Percentiles rank a stretch among this genome's conserved stretches.
phyloP scores from a whole-genome alignment of 2,888 invertebrate genomes.

The Dicyrtoma fusca region DNA sequence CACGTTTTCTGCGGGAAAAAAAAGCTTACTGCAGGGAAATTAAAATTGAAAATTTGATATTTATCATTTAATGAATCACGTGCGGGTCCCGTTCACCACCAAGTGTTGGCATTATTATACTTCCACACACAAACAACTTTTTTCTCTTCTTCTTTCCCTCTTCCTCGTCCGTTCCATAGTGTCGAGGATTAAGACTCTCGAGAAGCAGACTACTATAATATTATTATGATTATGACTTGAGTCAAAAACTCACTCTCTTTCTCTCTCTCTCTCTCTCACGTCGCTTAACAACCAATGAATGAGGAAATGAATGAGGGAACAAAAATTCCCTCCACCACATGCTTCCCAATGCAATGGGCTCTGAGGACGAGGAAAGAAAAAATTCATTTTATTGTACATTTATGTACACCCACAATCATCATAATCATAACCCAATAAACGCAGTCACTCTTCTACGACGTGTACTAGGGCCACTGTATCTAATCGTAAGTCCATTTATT shows the following conservation, averaged over 20 bases:
- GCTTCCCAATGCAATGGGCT: neutral
- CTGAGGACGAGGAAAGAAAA: conserved; percentile 10
- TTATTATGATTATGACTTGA: conserved; percentile 18
- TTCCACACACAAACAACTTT: neutral
- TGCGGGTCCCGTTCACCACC: conserved; percentile 40
- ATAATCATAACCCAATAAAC: conserved; percentile 23
- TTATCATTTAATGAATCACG: conserved; percentile 58
- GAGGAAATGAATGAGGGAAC: conserved; percentile 14
- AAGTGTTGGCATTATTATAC: neutral
- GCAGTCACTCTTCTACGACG: conserved; percentile 4
- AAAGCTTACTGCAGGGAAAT: conserved; percentile 56
- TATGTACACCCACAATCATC: conserved; percentile 18
- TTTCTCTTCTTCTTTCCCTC: neutral
- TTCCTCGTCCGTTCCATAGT: neutral
- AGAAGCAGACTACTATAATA: neutral
- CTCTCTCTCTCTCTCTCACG: conserved; percentile 10
- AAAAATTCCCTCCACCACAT: neutral
- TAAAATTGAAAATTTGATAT: conserved; percentile 57
- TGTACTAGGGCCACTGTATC: neutral
- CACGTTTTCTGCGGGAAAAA: conserved; percentile 32
- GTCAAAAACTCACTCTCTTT: neutral
- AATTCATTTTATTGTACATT: conserved; percentile 28
- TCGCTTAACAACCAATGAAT: conserved; percentile 15
- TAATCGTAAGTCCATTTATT: too few species aligned
- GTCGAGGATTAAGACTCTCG: conserved; percentile 16